Evolutionary conservation across 2,888 invertebrate species (phyloP).

Genomic region (Chirona hameri): DNA sequence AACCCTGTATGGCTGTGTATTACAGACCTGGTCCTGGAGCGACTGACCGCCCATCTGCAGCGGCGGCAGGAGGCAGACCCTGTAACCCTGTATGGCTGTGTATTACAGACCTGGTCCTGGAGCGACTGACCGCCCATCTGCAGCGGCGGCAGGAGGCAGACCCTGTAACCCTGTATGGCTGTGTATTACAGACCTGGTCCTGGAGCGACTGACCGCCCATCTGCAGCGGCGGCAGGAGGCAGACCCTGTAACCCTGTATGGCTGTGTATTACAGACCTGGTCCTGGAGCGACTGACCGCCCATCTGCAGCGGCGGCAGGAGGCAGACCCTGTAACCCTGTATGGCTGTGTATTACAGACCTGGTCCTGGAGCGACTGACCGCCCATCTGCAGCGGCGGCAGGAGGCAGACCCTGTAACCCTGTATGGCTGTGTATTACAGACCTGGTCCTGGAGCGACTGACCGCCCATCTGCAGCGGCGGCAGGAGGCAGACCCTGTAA

Average conservation of each 20-base stretch:
- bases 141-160: not conserved
- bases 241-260: no score
- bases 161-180: no score
- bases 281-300: not conserved
- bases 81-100: no score
- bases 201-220: not conserved
- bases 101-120: not conserved
- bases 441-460: not conserved
- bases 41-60: not conserved
- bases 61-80: not conserved
- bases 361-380: not conserved
- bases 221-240: not conserved
- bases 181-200: not conserved
- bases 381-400: not conserved
- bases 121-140: not conserved
- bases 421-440: no score
- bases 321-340: not conserved
- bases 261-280: no score
- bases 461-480: not conserved
- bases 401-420: not conserved
- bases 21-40: not conserved
- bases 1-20: no score
- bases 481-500: not conserved
- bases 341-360: no score
- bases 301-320: not conserved